phyloP scores from a whole-genome alignment of 2,113 vertebrate species.

The Sorex fumeus region DNA sequence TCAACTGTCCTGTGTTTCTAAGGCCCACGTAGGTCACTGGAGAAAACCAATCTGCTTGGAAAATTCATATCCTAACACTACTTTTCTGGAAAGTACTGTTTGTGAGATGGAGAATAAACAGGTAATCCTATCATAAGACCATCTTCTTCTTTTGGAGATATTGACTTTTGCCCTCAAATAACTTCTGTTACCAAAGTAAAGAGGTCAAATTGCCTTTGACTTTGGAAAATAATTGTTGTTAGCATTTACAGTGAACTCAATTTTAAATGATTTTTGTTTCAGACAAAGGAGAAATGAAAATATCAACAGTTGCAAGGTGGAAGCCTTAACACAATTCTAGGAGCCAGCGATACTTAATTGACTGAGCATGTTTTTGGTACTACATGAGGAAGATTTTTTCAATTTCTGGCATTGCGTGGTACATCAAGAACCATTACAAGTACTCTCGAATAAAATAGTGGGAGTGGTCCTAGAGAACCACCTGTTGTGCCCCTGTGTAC shows the following conservation, averaged over 20 bases:
- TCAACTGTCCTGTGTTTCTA: conserved; percentile 48
- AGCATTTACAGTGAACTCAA: neutral
- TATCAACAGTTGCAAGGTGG: conserved; percentile 20
- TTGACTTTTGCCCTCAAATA: neutral
- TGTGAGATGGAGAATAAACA: conserved; percentile 12
- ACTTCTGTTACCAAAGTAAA: conserved; percentile 17
- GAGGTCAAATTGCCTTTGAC: conserved; percentile 11
- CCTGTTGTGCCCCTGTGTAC: too few relatives aligned
- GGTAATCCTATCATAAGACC: neutral
- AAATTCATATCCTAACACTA: neutral
- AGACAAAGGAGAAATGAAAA: neutral
- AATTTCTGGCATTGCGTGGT: too few relatives aligned
- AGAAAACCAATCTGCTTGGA: neutral
- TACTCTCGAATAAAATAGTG: conserved; percentile 1
- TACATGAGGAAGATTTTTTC: too few relatives aligned
- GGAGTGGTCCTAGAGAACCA: neutral
- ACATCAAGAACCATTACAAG: too few relatives aligned
- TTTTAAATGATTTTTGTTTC: conserved; percentile 14
- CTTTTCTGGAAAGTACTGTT: neutral
- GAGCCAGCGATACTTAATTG: too few relatives aligned
- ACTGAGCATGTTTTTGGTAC: too few relatives aligned
- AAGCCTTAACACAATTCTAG: neutral
- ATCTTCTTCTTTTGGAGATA: neutral
- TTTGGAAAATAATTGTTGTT: neutral
- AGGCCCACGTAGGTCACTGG: conserved; percentile 23